A percentile compares a stretch with the other conserved stretches of the same genome.
Conservation (phyloP, 2,113 vertebrate genomes). For the Narcine bancroftii region DNA sequence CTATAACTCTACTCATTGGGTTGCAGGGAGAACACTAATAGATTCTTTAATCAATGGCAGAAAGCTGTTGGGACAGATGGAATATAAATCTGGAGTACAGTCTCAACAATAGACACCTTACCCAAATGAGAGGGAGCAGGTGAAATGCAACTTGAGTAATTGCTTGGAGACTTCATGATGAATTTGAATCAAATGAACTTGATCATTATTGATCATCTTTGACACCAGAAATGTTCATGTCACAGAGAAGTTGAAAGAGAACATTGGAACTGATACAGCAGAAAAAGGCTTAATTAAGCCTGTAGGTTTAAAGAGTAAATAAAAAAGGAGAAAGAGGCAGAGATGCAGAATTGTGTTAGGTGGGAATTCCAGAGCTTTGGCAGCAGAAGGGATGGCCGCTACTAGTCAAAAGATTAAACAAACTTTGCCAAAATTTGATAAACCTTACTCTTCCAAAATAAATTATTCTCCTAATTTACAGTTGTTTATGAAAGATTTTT, state of each 20-base stretch:
- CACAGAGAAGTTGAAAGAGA: no score
- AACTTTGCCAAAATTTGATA: background rate
- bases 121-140: background rate
- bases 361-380: background rate
- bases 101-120: background rate
- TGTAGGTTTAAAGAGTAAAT: no score
- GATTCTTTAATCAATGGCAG: background rate
- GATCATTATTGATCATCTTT: no score
- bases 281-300: no score
- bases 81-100: background rate
- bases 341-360: no score
- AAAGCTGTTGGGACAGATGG: background rate
- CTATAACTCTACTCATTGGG: background rate
- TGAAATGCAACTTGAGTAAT: background rate
- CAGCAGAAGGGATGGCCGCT: background rate
- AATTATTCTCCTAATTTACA: background rate
- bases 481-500: background rate
- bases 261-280: no score
- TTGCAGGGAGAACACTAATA: background rate
- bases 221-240: background rate
- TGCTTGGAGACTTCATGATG: background rate
- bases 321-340: no score
- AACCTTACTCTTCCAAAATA: background rate
- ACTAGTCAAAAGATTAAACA: background rate
- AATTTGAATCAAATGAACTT: background rate